Conservation (phyloP, 23 tunicate species). For the Diplosoma virens region DNA sequence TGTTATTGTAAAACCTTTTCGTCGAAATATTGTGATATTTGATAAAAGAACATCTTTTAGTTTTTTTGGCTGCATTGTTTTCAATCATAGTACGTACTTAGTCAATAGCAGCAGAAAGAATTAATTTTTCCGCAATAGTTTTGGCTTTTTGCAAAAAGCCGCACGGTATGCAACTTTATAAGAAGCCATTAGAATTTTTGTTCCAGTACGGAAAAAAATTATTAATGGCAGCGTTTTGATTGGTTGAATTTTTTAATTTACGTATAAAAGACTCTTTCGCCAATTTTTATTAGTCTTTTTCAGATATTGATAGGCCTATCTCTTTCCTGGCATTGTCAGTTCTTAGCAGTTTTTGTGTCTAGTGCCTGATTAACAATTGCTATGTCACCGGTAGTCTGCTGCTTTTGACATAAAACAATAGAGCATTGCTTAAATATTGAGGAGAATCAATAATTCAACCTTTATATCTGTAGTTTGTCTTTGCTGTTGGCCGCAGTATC, state of each 20-base stretch:
- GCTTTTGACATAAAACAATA: too few species aligned
- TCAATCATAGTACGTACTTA: constrained; percentile 6
- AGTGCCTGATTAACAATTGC: too few species aligned
- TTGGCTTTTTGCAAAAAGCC: not conserved
- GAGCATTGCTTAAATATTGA: too few species aligned
- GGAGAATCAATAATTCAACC: too few species aligned
- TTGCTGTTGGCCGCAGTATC: too few species aligned
- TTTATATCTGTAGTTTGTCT: too few species aligned
- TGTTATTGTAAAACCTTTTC: not conserved
- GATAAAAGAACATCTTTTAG: constrained; percentile 11
- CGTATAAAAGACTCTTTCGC: constrained; percentile 11
- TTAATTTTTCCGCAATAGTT: constrained; percentile 4
- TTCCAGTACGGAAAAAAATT: not conserved
- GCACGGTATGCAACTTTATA: too few species aligned
- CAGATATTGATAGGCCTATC: too few species aligned
- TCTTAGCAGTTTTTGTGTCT: too few species aligned
- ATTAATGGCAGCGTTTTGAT: not conserved
- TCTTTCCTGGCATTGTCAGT: too few species aligned
- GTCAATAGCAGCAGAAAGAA: constrained; percentile 19
- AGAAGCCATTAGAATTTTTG: not conserved
- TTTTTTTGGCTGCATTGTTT: constrained; percentile 17
- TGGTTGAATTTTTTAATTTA: not conserved
- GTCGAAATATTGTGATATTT: constrained; percentile 9
- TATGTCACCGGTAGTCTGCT: too few species aligned
- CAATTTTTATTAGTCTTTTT: not conserved